phyloP scores from a whole-genome alignment of 1,140 invertebrate genomes.

The Zaprionus gabonicus region DNA sequence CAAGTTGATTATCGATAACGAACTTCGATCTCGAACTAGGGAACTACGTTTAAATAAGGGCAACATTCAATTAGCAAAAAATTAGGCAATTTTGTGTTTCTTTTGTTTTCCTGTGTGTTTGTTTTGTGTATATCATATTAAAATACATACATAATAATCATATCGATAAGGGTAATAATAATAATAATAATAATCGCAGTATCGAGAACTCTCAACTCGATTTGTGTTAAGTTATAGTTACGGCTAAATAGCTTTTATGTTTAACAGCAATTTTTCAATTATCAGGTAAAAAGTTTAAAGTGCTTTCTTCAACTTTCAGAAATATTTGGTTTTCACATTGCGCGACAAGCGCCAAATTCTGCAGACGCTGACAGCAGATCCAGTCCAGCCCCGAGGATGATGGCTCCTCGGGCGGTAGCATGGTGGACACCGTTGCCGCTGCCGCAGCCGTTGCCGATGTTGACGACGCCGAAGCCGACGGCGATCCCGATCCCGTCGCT shows the following conservation, averaged over 20 bases:
- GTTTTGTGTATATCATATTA: conserved; percentile 62
- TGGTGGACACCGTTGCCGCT: conserved; percentile 6
- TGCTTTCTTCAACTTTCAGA: conserved; percentile 79
- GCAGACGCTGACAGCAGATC: conserved; percentile 76
- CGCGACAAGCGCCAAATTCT: conserved; percentile 75
- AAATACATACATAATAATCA: conserved; percentile 65
- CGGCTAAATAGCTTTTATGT: conserved; percentile 25
- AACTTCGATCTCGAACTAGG: conserved; percentile 42
- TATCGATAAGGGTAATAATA: conserved; percentile 52
- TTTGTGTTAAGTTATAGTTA: conserved; percentile 16
- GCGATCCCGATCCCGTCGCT: conserved; percentile 30
- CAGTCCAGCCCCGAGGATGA: conserved; percentile 62
- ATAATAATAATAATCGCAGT: conserved; percentile 53
- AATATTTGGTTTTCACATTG: conserved; percentile 84
- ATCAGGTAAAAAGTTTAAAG: conserved; percentile 82
- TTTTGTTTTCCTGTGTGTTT: conserved; percentile 17
- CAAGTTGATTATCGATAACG: conserved; percentile 16
- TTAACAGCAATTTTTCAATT: conserved; percentile 82
- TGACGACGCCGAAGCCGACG: background rate
- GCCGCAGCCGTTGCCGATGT: conserved; percentile 10
- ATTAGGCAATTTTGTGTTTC: conserved; percentile 52
- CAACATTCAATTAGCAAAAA: conserved; percentile 78
- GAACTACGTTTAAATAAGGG: conserved; percentile 54
- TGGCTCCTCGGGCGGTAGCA: conserved; percentile 1
- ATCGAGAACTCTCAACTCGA: conserved; percentile 61